phyloP scores from a whole-genome alignment of 1,140 invertebrate species.

The Eufriesea mexicana region DNA sequence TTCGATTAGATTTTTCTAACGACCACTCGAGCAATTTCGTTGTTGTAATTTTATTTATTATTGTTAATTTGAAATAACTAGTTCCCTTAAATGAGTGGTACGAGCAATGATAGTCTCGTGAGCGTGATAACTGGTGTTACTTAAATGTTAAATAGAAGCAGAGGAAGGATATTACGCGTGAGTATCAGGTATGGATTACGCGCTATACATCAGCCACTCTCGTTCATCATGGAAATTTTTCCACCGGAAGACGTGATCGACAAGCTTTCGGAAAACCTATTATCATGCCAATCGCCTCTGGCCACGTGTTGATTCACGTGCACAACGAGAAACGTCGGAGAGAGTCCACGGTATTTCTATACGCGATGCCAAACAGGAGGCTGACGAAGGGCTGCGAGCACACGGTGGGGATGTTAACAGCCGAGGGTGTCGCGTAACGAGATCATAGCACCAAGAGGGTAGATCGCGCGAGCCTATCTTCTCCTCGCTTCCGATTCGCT shows the following conservation, averaged over 20 bases:
- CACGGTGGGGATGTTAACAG: slow-evolving; percentile 43
- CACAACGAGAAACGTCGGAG: slow-evolving; percentile 42
- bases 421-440: slow-evolving; percentile 63
- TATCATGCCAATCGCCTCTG: slow-evolving; percentile 62
- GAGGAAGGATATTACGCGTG: background rate
- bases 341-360: slow-evolving; percentile 48
- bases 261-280: slow-evolving; percentile 63
- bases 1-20: too few species aligned
- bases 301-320: slow-evolving; percentile 76
- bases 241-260: slow-evolving; percentile 17
- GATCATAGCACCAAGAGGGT: slow-evolving; percentile 57
- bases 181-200: background rate
- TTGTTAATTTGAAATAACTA: too few species aligned
- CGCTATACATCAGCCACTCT: background rate
- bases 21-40: too few species aligned
- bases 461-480: slow-evolving; percentile 47
- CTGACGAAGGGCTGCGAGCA: slow-evolving; percentile 30
- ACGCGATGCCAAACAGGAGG: slow-evolving; percentile 50
- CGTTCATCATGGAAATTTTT: slow-evolving; percentile 14
- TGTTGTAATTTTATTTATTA: too few species aligned
- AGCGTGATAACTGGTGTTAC: too few species aligned
- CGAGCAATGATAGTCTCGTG: too few species aligned
- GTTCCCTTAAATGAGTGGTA: too few species aligned
- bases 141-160: too few species aligned
- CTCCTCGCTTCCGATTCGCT: slow-evolving; percentile 36